phyloP scores from a whole-genome alignment of 2,113 vertebrate species.

The Isurus oxyrinchus region DNA sequence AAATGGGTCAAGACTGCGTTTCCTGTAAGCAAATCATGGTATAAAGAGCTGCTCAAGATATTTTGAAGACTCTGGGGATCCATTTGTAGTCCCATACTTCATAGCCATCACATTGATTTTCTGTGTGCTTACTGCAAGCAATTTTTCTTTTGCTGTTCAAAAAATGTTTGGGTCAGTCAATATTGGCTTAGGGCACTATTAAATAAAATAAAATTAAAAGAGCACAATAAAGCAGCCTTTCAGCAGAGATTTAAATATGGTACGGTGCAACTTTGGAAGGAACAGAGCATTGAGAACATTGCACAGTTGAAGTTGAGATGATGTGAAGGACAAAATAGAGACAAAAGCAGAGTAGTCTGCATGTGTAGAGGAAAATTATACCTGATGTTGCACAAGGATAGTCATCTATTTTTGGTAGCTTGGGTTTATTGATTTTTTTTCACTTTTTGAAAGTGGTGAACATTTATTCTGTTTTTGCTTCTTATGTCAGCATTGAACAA shows the following conservation, averaged over 20 bases:
- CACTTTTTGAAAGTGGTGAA: not conserved
- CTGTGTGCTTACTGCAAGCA: not conserved
- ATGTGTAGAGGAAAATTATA: not conserved
- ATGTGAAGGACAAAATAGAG: not conserved
- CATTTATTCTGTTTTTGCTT: not conserved
- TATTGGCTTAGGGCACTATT: not conserved
- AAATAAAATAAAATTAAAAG: not conserved
- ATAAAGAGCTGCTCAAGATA: not conserved
- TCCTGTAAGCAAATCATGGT: conserved; percentile 33
- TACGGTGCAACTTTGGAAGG: not conserved
- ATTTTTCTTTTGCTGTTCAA: not conserved
- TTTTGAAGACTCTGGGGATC: conserved; percentile 23
- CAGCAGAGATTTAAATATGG: not conserved
- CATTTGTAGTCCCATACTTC: conserved; percentile 3
- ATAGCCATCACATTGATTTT: conserved; percentile 26
- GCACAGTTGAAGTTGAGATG: not conserved
- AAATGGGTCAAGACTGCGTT: conserved; percentile 15
- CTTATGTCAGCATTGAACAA: not conserved
- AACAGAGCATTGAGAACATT: not conserved
- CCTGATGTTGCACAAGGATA: not conserved
- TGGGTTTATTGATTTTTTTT: not conserved
- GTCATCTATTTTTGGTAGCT: not conserved
- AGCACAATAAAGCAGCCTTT: not conserved
- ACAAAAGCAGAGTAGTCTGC: not conserved
- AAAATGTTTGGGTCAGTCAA: not conserved